These are phyloP conservation scores for Ctenoplectra terminalis DNA, from an alignment of 1,140 invertebrate genomes.

Conservation along the genomic window DNA sequence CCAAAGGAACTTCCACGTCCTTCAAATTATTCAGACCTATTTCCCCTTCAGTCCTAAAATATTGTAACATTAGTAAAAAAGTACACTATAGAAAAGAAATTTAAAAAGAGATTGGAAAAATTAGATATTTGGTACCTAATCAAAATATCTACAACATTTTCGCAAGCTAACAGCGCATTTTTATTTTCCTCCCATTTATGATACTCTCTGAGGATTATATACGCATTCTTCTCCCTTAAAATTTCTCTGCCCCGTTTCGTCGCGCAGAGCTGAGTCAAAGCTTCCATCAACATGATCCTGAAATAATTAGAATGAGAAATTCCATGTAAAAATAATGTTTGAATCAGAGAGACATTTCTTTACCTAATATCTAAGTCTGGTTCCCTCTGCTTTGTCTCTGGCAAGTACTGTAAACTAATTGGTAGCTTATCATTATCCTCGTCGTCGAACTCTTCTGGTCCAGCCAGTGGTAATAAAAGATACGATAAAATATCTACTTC, in stretches of 20 bases:
- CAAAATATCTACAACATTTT: conserved; percentile 95
- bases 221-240: conserved; percentile 91
- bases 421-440: conserved; percentile 95
- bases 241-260: conserved; percentile 87
- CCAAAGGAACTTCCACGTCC: conserved; percentile 88
- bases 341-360: conserved; percentile 78
- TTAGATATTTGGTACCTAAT: conserved; percentile 91
- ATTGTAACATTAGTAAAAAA: neutral
- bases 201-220: conserved; percentile 93
- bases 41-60: conserved; percentile 91
- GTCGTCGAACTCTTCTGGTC: conserved; percentile 94
- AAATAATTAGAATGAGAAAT: conserved; percentile 58
- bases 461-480: conserved; percentile 92
- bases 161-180: conserved; percentile 87
- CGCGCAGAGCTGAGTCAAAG: conserved; percentile 90
- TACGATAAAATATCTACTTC: conserved; percentile 91
- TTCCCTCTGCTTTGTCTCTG: conserved; percentile 91
- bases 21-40: conserved; percentile 92
- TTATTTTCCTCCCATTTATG: conserved; percentile 94
- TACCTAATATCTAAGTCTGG: conserved; percentile 90
- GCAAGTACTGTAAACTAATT: conserved; percentile 92
- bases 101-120: neutral
- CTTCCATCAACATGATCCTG: conserved; percentile 87
- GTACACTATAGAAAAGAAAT: conserved; percentile 15
- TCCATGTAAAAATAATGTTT: neutral